These are phyloP conservation scores for Merodon equestris DNA, from an alignment of 2,888 invertebrate species.

Conservation along the genomic window DNA sequence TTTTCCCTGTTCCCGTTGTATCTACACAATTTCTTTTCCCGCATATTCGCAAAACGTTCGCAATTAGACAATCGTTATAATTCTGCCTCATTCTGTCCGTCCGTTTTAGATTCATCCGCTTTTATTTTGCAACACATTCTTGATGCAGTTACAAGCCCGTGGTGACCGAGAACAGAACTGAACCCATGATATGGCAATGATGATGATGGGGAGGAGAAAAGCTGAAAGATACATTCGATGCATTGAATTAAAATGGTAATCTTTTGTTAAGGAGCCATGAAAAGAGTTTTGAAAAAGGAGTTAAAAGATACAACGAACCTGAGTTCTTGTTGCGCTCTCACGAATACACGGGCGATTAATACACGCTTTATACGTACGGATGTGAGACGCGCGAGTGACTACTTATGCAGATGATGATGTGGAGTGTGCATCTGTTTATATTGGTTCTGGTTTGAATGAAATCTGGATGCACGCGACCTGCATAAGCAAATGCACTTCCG, in stretches of 20 bases:
- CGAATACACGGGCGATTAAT: too few species aligned
- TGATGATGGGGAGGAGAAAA: slow-evolving; percentile 51
- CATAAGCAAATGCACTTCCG: slow-evolving; percentile 68
- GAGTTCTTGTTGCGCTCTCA: neutral
- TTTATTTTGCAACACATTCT: slow-evolving; percentile 50
- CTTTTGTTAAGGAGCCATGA: slow-evolving; percentile 59
- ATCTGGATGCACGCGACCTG: slow-evolving; percentile 68
- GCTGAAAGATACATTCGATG: slow-evolving; percentile 51
- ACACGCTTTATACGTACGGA: too few species aligned
- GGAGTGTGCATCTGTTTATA: slow-evolving; percentile 37
- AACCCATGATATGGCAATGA: slow-evolving; percentile 6
- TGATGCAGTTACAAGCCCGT: slow-evolving; percentile 8
- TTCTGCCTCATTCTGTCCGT: slow-evolving; percentile 29
- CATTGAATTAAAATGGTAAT: slow-evolving; percentile 69
- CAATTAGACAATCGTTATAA: slow-evolving; percentile 68
- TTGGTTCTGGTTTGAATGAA: slow-evolving; percentile 63
- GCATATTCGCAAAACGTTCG: slow-evolving; percentile 65
- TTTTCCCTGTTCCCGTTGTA: slow-evolving; percentile 24
- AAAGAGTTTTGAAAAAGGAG: slow-evolving; percentile 25
- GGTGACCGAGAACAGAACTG: neutral
- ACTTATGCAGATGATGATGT: neutral
- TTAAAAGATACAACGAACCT: neutral
- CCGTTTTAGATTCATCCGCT: slow-evolving; percentile 19
- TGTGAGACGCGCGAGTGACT: too few species aligned
- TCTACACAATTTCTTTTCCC: slow-evolving; percentile 59